Evolutionary conservation across 2,888 invertebrate species (phyloP), one percentile per base, ranked within the genome.

Genomic region (Laspeyria flexula): DNA sequence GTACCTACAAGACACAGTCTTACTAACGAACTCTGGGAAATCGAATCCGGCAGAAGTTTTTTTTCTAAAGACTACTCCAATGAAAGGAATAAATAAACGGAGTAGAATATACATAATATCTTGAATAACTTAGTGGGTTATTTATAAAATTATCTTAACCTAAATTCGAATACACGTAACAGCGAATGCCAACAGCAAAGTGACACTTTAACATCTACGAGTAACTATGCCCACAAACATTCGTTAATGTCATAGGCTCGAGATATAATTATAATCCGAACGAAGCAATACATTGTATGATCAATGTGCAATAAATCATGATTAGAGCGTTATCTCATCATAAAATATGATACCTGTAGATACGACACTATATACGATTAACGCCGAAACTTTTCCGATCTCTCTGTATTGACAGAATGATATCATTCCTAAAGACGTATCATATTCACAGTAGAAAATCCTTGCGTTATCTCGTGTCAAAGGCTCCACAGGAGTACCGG

Each of bases 221-320:
- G n/a, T n/a, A n/a, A n/a, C n/a, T n/a, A n/a, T n/a, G n/a, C n/a
- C n/a, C n/a, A n/a, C n/a, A n/a, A n/a, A n/a, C n/a, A n/a, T n/a
- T n/a, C n/a, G n/a, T n/a, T 18, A 3, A 18, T 18, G 18, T 18
- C 18, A 18, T 18, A 18, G 2, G 60, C 45, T 51, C 54, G 58
- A 69, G 55, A 62, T 64, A 57, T 55, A 55, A 65, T 59, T 58
- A 65, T 75, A 75, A 78, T 72, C 69, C 67, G 55, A 61, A 68
- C 73, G 58, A 64, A 55, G 57, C 57, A 65, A 75, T 78, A 73
- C 73, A 71, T 71, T 71, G 71, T 52, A 59, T 66, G 69, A 73
- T 72, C 68, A 73, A 62, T 74, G 64, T 65, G 72, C 73, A 66
- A 79, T 79, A 79, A 75, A 81, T 79, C 79, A 79, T 72, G 75